Evolutionary conservation across 2,797 vertebrate genomes (phyloP), one percentile per base, ranked within the genome.

Genomic region (Scyliorhinus canicula): DNA sequence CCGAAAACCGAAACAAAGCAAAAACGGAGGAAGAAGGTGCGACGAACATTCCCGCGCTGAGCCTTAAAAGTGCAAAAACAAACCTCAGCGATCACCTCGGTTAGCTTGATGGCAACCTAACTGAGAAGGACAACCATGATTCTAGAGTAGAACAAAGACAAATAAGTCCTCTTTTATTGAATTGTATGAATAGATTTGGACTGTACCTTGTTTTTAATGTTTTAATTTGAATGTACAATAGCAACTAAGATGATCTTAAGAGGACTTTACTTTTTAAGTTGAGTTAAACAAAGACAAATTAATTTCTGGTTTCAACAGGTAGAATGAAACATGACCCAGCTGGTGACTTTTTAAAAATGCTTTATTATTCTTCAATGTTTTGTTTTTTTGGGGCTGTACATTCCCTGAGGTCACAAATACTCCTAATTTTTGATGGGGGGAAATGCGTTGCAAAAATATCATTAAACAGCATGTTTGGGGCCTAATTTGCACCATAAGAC

Each of bases 11-110:
- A 97, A 21, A 93, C 96, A 24, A 97, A 97, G 96, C 95, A 96
- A 60, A 97, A 97, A 67, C 96, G 98, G 95, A 97, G 98, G 96
- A 99, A 98, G 97, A 99, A 99, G 96, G 97, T 98, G 90, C 98
- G 98, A 63, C 98, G 98, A 96, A 98, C 98, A 47, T 98, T 99
- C 96, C 98, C 98, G 96, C 98, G 97, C 96, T 99, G 98, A 99
- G 96, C 50, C 6, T 63, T 95, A 95, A 74, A n/a, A 40, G 6
- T 96, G 35, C 96, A 57, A 57, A 95, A 95, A 74, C 47, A 95
- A 95, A 95, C 69, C 74, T 95, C 67, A 77, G 74, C 50, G n/a
- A 60, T 95, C 69, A 65, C 86, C 57, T 90, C 57, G 11, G 35
- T 90, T 31, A 60, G 88, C 60, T 91, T 65, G 7, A 65, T 65